These are phyloP conservation scores for Lithophane ornitopus DNA, from an alignment of 2,888 invertebrate species.

Conservation along the genomic window DNA sequence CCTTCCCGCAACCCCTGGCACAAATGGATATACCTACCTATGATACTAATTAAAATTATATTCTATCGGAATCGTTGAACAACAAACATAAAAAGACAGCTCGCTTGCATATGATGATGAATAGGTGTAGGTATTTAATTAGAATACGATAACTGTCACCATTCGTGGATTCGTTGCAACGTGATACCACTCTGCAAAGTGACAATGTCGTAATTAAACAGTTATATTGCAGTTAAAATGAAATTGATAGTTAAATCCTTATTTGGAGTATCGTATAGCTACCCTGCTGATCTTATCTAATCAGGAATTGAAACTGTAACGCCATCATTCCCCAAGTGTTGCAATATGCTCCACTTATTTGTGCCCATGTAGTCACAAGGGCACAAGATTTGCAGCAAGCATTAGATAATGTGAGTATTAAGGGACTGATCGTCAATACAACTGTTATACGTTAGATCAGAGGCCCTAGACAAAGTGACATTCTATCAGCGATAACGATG, in stretches of 20 bases:
- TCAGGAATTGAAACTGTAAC: conserved; percentile 15
- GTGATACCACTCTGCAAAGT: background rate
- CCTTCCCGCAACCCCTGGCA: no score
- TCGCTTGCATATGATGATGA: conserved; percentile 16
- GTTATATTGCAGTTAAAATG: background rate
- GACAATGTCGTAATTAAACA: conserved; percentile 20
- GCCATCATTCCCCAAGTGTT: background rate
- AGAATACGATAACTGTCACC: conserved; percentile 15
- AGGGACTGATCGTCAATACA: background rate
- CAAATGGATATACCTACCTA: background rate
- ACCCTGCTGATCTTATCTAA: conserved; percentile 11
- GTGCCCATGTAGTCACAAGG: background rate
- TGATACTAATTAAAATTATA: conserved; percentile 19
- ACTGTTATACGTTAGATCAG: background rate
- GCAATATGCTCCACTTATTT: background rate
- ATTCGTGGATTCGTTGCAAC: background rate
- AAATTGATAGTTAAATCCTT: conserved; percentile 10
- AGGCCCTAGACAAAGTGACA: no score
- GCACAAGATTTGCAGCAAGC: background rate
- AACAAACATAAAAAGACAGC: background rate
- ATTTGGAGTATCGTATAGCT: conserved; percentile 1
- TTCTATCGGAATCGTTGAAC: conserved; percentile 14
- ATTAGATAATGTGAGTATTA: background rate
- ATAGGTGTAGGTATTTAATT: background rate
- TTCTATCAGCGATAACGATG: no score